These are phyloP conservation scores for Altica lythri DNA, from an alignment of 2,888 invertebrate genomes.

Conservation along the genomic window DNA sequence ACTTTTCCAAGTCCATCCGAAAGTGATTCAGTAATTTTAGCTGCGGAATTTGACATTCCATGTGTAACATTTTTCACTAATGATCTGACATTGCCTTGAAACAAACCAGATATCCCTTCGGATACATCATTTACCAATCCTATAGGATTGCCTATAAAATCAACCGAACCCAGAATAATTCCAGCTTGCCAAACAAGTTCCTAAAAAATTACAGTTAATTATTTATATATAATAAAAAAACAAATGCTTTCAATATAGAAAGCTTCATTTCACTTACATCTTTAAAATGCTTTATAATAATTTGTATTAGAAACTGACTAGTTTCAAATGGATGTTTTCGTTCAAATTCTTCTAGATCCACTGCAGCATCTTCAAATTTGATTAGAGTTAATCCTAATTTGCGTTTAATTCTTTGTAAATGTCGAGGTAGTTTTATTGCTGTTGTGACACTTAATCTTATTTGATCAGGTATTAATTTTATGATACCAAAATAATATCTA, in stretches of 20 bases:
- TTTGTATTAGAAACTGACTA: slow-evolving; percentile 77
- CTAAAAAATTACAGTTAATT: slow-evolving; percentile 55
- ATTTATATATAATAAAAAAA: not conserved
- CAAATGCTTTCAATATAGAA: too few species aligned
- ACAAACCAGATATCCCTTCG: slow-evolving; percentile 89
- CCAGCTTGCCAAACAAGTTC: slow-evolving; percentile 95
- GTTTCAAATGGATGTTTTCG: slow-evolving; percentile 92
- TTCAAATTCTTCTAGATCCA: slow-evolving; percentile 87
- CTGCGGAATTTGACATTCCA: slow-evolving; percentile 95
- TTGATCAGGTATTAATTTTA: slow-evolving; percentile 60
- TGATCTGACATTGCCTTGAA: slow-evolving; percentile 90
- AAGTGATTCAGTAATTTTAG: slow-evolving; percentile 90
- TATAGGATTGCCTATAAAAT: slow-evolving; percentile 96
- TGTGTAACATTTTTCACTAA: slow-evolving; percentile 95
- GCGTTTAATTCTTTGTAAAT: slow-evolving; percentile 80
- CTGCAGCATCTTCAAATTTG: slow-evolving; percentile 94
- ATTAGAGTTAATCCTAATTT: slow-evolving; percentile 86
- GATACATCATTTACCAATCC: slow-evolving; percentile 95
- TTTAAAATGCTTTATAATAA: slow-evolving; percentile 84
- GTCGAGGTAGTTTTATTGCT: slow-evolving; percentile 76
- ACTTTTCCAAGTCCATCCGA: slow-evolving; percentile 88
- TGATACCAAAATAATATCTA: slow-evolving; percentile 54
- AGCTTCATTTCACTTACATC: too few species aligned
- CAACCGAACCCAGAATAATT: slow-evolving; percentile 93
- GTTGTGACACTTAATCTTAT: slow-evolving; percentile 90